Base-by-base conservation (phyloP, 2,113 vertebrate genomes). In the Tupaia tana region DNA sequence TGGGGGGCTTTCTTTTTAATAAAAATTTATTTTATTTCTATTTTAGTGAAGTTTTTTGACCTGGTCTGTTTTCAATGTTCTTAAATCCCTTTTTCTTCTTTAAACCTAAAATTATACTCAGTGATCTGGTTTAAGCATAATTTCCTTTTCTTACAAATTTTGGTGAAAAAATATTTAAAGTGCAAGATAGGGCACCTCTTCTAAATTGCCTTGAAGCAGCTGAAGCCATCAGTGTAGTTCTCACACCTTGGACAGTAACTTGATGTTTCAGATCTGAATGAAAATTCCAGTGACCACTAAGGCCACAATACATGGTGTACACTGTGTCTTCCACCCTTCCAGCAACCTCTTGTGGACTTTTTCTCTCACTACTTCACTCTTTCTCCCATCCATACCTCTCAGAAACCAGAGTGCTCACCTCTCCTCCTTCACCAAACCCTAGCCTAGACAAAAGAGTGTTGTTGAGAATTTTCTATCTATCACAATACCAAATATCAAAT, bases 21-120 rank as follows among this genome's bases (percentile, higher is more conserved):
- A 87, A 63, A 78, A n/a, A 74, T n/a, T 20, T 80, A 52, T 58
- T 93, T 85, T 70, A 34, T 82, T 92, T 89, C 86, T 79, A 93
- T 70, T 87, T 87, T 58, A 20, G 18, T 61, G 25, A 31, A 52
- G 0, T 29, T 22, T 67, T 89, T 92, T 88, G 15, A 66, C 66
- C 63, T 89, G 22, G 0, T 82, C 91, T 82, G 19, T 86, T 73
- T 95, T 58, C 59, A 56, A 82, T 86, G 10, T 52, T 19, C 54
- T 58, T 31, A 86, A 31, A n/a, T 75, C 86, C 5, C 16, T n/a
- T 79, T 94, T 91, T 86, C 8, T 63, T 67, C 29, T 85, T 94
- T 85, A 92, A 71, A 59, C 25, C 22, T 78, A 64, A 0, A 90
- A 19, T 70, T 75, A 91, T 34, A 15, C n/a, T 95, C 52, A 78